phyloP scores from a whole-genome alignment of 2,113 vertebrate species.

The Leptobrachium leishanense region DNA sequence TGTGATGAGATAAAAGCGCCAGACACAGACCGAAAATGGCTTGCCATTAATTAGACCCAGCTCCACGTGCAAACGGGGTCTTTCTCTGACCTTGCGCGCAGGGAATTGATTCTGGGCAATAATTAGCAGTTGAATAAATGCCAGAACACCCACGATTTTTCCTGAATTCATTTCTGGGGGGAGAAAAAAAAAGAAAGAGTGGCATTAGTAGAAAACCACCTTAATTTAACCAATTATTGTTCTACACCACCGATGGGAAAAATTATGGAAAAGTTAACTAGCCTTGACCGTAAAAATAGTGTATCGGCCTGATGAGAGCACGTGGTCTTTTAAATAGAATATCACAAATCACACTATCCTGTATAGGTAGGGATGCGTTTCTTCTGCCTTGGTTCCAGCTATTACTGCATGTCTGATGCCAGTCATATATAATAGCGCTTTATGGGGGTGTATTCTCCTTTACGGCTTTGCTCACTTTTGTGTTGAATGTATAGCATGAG shows the following conservation, averaged over 20 bases:
- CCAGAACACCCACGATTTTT: constrained; percentile 35
- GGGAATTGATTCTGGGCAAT: constrained; percentile 9
- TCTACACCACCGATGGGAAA: background rate
- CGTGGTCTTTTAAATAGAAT: too few species aligned
- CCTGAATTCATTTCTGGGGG: constrained; percentile 26
- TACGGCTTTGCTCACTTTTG: too few species aligned
- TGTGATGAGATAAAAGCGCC: too few species aligned
- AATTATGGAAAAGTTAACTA: background rate
- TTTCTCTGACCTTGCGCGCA: constrained; percentile 32
- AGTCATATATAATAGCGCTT: too few species aligned
- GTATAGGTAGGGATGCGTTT: too few species aligned
- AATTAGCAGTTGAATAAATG: constrained; percentile 39
- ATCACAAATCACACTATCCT: too few species aligned
- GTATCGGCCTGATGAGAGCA: too few species aligned
- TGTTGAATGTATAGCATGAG: too few species aligned
- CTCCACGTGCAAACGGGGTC: constrained; percentile 32
- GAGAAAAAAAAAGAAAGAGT: constrained; percentile 14
- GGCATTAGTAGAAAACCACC: constrained; percentile 9
- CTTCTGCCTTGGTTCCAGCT: too few species aligned
- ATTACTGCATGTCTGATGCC: too few species aligned
- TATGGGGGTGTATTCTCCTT: too few species aligned
- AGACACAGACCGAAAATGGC: constrained; percentile 7
- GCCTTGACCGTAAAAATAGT: too few species aligned
- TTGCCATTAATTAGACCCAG: constrained; percentile 34
- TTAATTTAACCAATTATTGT: constrained; percentile 18